Evolutionary conservation across 2,113 vertebrate species (phyloP), one percentile per base, ranked within the genome.

Genomic region (Genyomyrus donnyi): DNA sequence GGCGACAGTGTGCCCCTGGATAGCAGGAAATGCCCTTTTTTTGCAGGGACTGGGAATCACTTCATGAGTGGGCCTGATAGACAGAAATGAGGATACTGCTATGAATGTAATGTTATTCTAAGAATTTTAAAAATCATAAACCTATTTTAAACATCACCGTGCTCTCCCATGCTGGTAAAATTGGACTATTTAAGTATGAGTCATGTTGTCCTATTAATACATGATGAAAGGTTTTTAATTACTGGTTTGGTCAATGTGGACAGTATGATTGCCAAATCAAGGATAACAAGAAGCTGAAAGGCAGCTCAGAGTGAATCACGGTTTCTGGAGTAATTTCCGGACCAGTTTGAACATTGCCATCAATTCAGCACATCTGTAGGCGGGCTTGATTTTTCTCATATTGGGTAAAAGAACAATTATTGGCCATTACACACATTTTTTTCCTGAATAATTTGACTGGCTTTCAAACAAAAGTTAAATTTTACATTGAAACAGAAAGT

Each of bases 241-340:
- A 94, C 92, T 84, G 48, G 89, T 88, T 91, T 94, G 91, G 93
- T 93, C 93, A 89, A 66, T 92, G 88, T 89, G 88, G 91, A 92
- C 92, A 93, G 91, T 91, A 93, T 93, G 94, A 93, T 93, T 94
- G 93, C 91, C 89, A 93, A 93, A 94, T 94, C 90, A 94, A 89
- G 91, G 90, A 93, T 92, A 93, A 93, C 90, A 92, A 91, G 87
- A 48, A 84, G 88, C 91, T 66, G 87, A 85, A 56, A 87, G 58
- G 70, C 89, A 66, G 56, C 66, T 90, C 92, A 66, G 91, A 90
- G 88, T 84, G 89, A 94, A 91, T 92, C 50, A 90, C 84, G 84
- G 84, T 85, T 83, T 89, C 53, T 50, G 62, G 90, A 85, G 31
- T 27, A 58, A 88, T 90, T 77, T 90, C 53, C 50, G 88, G 50